These are phyloP conservation scores for Lipotes vexillifer DNA, from an alignment of 2,113 vertebrate species.

Conservation along the genomic window DNA sequence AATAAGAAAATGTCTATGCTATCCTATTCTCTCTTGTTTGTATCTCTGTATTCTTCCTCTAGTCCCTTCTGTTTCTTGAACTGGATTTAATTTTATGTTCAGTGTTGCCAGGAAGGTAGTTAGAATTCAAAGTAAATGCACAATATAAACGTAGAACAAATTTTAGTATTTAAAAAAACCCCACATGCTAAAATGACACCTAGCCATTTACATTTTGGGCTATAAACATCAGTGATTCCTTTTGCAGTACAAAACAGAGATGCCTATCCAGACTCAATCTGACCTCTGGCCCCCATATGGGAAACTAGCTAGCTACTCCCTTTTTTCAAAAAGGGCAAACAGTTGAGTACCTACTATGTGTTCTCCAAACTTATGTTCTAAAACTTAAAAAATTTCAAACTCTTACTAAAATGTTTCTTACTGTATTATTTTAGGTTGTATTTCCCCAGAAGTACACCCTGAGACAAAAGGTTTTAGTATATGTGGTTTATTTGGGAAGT, in stretches of 20 bases:
- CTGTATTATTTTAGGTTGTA: not conserved
- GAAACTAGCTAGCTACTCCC: not conserved
- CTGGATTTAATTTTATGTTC: constrained; percentile 32
- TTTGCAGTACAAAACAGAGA: not conserved
- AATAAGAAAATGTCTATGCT: constrained; percentile 26
- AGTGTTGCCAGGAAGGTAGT: not conserved
- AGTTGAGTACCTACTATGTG: not conserved
- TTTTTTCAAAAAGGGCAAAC: not conserved
- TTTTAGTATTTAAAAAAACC: not conserved
- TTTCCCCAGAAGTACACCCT: not conserved
- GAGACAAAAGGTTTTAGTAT: not conserved
- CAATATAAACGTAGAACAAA: constrained; percentile 13
- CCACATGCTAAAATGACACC: not conserved
- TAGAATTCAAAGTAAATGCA: constrained; percentile 14
- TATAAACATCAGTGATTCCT: not conserved
- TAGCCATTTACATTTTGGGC: not conserved
- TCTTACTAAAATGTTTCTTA: not conserved
- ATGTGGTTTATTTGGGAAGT: not conserved
- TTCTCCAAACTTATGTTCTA: not conserved
- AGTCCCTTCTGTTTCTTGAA: not conserved
- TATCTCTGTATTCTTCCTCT: not conserved
- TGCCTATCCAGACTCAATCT: not conserved
- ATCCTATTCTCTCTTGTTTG: not conserved
- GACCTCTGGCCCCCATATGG: not conserved
- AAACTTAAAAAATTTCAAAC: not conserved